phyloP scores from a whole-genome alignment of 1,140 invertebrate genomes.

The Lucilia cuprina region DNA sequence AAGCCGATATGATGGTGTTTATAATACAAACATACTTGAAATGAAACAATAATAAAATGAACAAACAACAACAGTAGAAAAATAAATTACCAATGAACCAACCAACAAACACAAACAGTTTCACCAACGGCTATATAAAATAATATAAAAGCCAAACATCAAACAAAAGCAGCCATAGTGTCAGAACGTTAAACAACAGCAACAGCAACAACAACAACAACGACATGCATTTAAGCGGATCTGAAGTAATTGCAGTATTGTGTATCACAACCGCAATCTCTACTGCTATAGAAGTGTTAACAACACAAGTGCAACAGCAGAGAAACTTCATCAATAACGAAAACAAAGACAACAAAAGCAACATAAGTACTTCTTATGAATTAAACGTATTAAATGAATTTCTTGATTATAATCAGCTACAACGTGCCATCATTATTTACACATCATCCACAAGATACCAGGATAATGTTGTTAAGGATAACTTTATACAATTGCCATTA shows the following conservation, averaged over 20 bases:
- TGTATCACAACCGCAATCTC: neutral
- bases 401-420: conserved; percentile 18
- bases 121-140: neutral
- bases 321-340: neutral
- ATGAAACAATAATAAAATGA: neutral
- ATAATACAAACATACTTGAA: neutral
- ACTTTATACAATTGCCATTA: conserved; percentile 18
- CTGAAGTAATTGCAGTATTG: conserved; percentile 4
- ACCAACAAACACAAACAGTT: neutral
- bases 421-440: conserved; percentile 32
- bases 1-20: too few species aligned
- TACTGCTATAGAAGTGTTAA: neutral
- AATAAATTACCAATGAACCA: neutral
- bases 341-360: neutral
- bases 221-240: conserved; percentile 3
- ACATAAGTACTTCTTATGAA: conserved; percentile 3
- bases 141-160: neutral
- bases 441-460: neutral
- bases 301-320: neutral
- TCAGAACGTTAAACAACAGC: neutral
- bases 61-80: neutral
- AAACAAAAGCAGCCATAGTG: neutral
- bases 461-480: neutral
- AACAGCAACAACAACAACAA: neutral
- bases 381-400: conserved; percentile 2